Evolutionary conservation across 2,113 vertebrate genomes (phyloP).

Genomic region (Grammomys surdaster): DNA sequence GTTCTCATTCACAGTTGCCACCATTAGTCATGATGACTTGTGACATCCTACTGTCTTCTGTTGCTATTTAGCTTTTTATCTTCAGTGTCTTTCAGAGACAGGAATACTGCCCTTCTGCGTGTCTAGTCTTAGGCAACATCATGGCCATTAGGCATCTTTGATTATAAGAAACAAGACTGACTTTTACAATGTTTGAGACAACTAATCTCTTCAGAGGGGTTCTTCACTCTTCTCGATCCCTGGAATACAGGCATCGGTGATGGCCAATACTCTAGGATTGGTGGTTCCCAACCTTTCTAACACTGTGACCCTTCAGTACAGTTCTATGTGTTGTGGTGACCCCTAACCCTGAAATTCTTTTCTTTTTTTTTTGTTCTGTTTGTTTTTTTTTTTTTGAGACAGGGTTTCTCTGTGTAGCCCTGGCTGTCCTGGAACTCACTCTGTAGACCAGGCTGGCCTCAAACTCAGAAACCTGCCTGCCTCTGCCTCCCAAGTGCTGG

Average conservation of each 20-base stretch:
- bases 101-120: neutral
- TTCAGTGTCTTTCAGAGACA: slow-evolving; percentile 25
- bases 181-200: neutral
- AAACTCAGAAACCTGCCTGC: too few species aligned
- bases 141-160: neutral
- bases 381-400: too few species aligned
- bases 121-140: neutral
- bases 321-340: neutral
- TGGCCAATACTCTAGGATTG: neutral
- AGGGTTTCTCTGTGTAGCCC: too few species aligned
- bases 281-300: neutral
- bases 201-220: neutral
- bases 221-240: neutral
- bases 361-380: too few species aligned
- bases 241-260: neutral
- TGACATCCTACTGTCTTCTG: neutral
- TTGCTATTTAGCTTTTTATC: neutral
- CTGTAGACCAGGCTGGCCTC: too few species aligned
- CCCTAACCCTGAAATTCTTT: neutral
- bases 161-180: slow-evolving; percentile 21
- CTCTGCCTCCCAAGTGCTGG: too few species aligned
- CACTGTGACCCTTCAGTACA: neutral
- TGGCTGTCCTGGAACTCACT: too few species aligned
- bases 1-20: slow-evolving; percentile 21
- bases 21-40: neutral